These are phyloP conservation scores for Metridium senile DNA, from an alignment of 92 coral and sea anemone genomes.

Conservation along the genomic window DNA sequence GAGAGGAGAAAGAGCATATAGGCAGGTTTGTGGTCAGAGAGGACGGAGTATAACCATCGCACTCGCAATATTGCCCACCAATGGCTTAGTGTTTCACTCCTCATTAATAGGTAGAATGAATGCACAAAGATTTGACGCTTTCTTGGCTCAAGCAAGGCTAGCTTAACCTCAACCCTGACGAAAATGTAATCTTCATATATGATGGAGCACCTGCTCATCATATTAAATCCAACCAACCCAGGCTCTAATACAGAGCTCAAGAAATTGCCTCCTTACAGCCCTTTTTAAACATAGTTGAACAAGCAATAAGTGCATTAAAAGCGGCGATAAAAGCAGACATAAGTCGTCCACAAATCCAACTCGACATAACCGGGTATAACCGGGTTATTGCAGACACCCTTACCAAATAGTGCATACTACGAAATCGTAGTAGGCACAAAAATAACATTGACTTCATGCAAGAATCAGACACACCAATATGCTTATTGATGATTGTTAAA, in stretches of 20 bases:
- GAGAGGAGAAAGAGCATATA: slow-evolving; percentile 47
- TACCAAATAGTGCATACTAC: too few relatives aligned
- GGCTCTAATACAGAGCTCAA: slow-evolving; percentile 19
- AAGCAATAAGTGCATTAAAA: slow-evolving; percentile 31
- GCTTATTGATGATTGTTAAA: too few relatives aligned
- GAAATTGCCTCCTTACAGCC: slow-evolving; percentile 35
- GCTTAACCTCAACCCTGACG: slow-evolving; percentile 52
- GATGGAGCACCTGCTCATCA: slow-evolving; percentile 47
- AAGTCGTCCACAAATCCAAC: slow-evolving; percentile 31
- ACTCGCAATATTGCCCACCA: slow-evolving; percentile 31
- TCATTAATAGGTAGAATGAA: slow-evolving; percentile 40
- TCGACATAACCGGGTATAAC: too few relatives aligned
- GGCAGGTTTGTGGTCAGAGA: too few relatives aligned
- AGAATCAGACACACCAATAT: too few relatives aligned
- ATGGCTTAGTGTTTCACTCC: slow-evolving; percentile 50
- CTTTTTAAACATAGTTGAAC: slow-evolving; percentile 29
- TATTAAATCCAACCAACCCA: slow-evolving; percentile 24
- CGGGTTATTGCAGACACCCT: too few relatives aligned
- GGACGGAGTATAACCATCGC: slow-evolving; percentile 56
- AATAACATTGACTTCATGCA: too few relatives aligned
- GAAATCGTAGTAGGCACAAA: too few relatives aligned
- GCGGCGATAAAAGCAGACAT: slow-evolving; percentile 25
- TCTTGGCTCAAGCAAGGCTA: slow-evolving; percentile 40
- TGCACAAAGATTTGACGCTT: slow-evolving; percentile 44
- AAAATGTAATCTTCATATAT: too few relatives aligned